These are phyloP conservation scores for Luperina testacea DNA, from an alignment of 2,888 invertebrate species.

Conservation along the genomic window DNA sequence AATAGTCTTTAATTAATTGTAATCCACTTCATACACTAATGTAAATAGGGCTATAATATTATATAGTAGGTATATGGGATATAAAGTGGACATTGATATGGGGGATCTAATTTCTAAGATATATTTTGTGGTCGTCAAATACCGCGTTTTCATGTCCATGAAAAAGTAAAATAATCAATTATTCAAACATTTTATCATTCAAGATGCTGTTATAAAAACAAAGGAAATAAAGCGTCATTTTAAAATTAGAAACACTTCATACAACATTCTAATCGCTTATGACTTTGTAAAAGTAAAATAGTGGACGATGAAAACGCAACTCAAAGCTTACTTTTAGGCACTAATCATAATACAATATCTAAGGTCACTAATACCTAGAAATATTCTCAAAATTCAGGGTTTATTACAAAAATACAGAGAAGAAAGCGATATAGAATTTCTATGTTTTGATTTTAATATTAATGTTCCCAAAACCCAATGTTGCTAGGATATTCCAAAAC, in stretches of 20 bases:
- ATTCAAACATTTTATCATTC: not conserved
- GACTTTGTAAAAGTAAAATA: not conserved
- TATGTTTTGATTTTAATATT: slow-evolving; percentile 56
- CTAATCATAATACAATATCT: slow-evolving; percentile 58
- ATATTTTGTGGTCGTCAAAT: slow-evolving; percentile 49
- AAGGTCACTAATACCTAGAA: slow-evolving; percentile 49
- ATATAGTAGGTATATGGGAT: slow-evolving; percentile 32
- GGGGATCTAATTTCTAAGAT: slow-evolving; percentile 55
- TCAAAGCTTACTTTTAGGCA: slow-evolving; percentile 61
- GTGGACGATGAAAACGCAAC: slow-evolving; percentile 44
- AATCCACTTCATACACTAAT: slow-evolving; percentile 55
- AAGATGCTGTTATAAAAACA: not conserved
- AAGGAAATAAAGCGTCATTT: not conserved
- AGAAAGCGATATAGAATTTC: slow-evolving; percentile 25
- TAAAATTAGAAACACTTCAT: not conserved
- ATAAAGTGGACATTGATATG: slow-evolving; percentile 64
- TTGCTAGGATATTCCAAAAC: slow-evolving; percentile 41
- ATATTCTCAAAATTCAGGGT: slow-evolving; percentile 35
- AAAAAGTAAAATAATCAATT: not conserved
- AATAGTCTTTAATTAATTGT: slow-evolving; percentile 65
- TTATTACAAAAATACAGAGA: slow-evolving; percentile 41
- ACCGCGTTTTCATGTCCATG: slow-evolving; percentile 38
- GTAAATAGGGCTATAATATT: slow-evolving; percentile 53
- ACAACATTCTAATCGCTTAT: not conserved
- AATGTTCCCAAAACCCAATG: slow-evolving; percentile 66